These are phyloP conservation scores for Cyclophora albipunctata DNA, from an alignment of 2,888 invertebrate species.

Conservation along the genomic window DNA sequence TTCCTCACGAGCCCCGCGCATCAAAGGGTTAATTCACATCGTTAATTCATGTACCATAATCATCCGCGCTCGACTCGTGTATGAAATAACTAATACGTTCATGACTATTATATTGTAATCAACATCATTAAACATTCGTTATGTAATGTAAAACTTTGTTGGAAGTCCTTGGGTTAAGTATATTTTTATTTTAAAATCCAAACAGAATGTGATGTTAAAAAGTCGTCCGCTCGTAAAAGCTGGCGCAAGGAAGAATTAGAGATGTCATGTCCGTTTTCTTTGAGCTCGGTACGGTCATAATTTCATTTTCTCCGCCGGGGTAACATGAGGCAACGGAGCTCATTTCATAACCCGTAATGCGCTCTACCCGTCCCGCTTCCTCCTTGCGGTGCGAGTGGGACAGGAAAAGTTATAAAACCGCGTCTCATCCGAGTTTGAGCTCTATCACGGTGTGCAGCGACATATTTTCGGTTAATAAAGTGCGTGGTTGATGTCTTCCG, in stretches of 20 bases:
- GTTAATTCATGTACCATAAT: neutral
- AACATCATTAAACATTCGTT: no score
- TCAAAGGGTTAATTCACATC: neutral
- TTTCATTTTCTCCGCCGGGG: constrained; percentile 62
- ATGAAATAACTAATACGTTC: no score
- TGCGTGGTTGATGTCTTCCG: constrained; percentile 44
- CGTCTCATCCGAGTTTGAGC: constrained; percentile 46
- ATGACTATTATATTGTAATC: no score
- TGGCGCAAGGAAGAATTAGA: constrained; percentile 33
- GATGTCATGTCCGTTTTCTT: constrained; percentile 59
- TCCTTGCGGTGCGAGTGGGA: constrained; percentile 32
- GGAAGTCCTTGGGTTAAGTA: no score
- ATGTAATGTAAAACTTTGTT: no score
- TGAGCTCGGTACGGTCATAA: constrained; percentile 57
- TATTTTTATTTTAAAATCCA: no score
- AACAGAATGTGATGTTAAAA: constrained; percentile 19
- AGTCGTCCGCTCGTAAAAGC: constrained; percentile 26
- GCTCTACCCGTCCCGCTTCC: constrained; percentile 38
- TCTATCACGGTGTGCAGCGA: constrained; percentile 37
- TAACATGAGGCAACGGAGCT: constrained; percentile 63
- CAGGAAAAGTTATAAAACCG: constrained; percentile 38
- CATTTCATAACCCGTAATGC: constrained; percentile 71
- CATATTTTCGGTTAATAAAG: constrained; percentile 39
- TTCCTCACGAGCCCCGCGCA: constrained; percentile 23
- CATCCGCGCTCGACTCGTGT: no score